These are phyloP conservation scores for Corythucha ciliata DNA, from an alignment of 2,888 invertebrate species.

Conservation along the genomic window DNA sequence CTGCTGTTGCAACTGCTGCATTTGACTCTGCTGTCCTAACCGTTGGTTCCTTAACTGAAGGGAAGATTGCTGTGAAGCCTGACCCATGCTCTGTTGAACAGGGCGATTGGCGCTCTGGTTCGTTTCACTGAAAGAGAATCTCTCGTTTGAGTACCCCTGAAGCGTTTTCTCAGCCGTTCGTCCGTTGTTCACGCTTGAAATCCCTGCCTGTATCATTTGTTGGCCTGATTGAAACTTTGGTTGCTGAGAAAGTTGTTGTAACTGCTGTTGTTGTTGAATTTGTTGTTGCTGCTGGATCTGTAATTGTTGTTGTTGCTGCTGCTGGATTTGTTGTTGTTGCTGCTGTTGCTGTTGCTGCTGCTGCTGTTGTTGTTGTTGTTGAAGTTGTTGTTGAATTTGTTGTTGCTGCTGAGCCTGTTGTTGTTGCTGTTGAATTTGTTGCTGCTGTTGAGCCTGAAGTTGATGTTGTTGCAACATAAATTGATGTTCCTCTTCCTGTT, in stretches of 20 bases:
- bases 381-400: conserved; percentile 41
- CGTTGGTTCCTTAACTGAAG: conserved; percentile 9
- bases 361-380: conserved; percentile 33
- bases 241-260: too few species aligned
- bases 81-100: not conserved
- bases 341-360: conserved; percentile 34
- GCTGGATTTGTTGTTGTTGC: too few species aligned
- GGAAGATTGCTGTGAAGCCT: too few species aligned
- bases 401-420: conserved; percentile 30
- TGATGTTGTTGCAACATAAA: conserved; percentile 33
- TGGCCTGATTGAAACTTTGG: too few species aligned
- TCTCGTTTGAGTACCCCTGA: too few species aligned
- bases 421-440: conserved; percentile 28
- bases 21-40: conserved; percentile 7
- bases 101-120: conserved; percentile 31
- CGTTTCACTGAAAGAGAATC: conserved; percentile 33
- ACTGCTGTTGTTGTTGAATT: too few species aligned
- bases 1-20: conserved; percentile 33
- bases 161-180: too few species aligned
- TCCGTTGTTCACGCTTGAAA: too few species aligned
- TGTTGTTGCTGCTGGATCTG: too few species aligned
- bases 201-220: too few species aligned
- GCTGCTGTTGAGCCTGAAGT: conserved; percentile 42
- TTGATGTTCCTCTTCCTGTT: conserved; percentile 31
- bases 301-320: too few species aligned